Evolutionary conservation across 2,113 vertebrate genomes (phyloP).

Genomic region (Numida meleagris): DNA sequence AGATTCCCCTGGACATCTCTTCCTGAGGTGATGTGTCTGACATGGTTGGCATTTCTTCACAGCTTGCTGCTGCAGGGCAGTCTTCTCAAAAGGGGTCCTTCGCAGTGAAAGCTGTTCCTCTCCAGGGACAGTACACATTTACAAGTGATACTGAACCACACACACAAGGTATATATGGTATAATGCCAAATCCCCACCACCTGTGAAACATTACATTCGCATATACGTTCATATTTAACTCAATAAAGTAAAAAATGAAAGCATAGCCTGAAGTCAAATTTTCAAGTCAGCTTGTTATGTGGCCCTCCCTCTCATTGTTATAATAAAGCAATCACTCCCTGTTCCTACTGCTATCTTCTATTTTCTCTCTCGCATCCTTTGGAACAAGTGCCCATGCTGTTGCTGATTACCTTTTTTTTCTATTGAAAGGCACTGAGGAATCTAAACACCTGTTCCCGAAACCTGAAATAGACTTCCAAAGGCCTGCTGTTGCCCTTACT

Average conservation of each 20-base stretch:
- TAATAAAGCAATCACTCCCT: background rate
- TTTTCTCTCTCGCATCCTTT: slow-evolving; percentile 2
- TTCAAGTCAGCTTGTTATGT: background rate
- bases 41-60: background rate
- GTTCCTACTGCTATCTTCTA: background rate
- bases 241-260: background rate
- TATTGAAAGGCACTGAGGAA: background rate
- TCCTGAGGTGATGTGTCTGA: background rate
- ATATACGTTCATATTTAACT: background rate
- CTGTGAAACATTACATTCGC: background rate
- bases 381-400: background rate
- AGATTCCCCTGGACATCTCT: background rate
- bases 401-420: background rate
- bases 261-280: background rate
- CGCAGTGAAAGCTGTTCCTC: background rate
- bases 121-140: background rate
- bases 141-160: background rate
- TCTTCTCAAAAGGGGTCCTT: background rate
- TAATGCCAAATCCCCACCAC: background rate
- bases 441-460: slow-evolving; percentile 17
- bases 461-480: slow-evolving; percentile 31
- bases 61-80: background rate
- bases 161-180: background rate
- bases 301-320: background rate
- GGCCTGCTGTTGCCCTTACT: background rate